A percentile compares a stretch with the other conserved stretches of the same genome.
These are phyloP conservation scores for Suncus etruscus DNA, from an alignment of 2,113 vertebrate genomes.

Conservation along the genomic window DNA sequence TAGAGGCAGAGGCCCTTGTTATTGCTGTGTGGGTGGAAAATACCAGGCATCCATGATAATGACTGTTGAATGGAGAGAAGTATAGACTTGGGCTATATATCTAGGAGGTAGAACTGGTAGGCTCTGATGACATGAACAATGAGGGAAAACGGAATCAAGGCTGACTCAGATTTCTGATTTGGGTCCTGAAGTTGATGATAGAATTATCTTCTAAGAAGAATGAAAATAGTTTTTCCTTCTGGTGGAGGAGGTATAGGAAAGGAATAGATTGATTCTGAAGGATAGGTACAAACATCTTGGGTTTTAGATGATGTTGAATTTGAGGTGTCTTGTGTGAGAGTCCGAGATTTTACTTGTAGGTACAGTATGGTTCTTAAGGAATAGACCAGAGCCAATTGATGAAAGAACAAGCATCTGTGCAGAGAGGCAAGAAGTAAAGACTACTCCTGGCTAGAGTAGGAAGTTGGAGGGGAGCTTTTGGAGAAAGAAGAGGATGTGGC, in stretches of 20 bases:
- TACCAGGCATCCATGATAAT: neutral
- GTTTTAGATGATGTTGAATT: conserved; percentile 15
- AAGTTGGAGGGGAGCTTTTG: neutral
- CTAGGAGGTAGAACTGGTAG: neutral
- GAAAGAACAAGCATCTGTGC: neutral
- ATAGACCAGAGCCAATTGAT: neutral
- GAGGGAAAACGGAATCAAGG: neutral
- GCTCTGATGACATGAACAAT: neutral
- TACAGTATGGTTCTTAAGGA: conserved; percentile 3
- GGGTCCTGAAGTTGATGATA: neutral
- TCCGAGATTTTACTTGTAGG: conserved; percentile 16
- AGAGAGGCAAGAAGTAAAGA: neutral
- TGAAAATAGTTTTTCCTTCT: neutral
- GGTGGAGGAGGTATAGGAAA: neutral
- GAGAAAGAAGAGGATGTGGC: neutral
- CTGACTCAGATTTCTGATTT: neutral
- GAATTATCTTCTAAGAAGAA: neutral
- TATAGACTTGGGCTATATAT: neutral
- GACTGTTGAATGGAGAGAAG: neutral
- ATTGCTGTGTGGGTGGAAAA: neutral
- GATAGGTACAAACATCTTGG: neutral
- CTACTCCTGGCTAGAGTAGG: neutral
- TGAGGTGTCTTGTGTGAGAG: neutral
- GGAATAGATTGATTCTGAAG: neutral
- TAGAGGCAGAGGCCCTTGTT: neutral